These are phyloP conservation scores for Tragelaphus buxtoni DNA, from an alignment of 2,113 vertebrate species.

Conservation along the genomic window DNA sequence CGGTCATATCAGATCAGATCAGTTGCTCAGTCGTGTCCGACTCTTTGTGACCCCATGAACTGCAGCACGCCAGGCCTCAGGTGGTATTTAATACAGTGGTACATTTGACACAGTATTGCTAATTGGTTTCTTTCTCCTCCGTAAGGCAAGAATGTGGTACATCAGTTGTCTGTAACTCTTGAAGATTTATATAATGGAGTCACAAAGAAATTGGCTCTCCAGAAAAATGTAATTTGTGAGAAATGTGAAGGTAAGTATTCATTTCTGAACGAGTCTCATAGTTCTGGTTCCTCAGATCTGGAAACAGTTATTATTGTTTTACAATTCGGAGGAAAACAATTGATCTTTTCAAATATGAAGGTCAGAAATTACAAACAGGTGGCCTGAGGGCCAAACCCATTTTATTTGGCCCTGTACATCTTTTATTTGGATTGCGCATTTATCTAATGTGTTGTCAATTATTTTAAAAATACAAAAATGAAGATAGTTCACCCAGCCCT, in stretches of 20 bases:
- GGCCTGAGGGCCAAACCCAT: not conserved
- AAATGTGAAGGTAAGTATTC: slow-evolving; percentile 92
- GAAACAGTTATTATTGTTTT: not conserved
- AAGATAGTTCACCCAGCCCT: not conserved
- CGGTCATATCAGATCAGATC: not conserved
- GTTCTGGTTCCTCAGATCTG: not conserved
- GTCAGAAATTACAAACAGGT: not conserved
- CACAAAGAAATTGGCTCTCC: slow-evolving; percentile 94
- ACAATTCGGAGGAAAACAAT: not conserved
- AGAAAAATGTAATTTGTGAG: slow-evolving; percentile 96
- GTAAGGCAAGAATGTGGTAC: slow-evolving; percentile 95
- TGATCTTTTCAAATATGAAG: not conserved
- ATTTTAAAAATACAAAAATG: not conserved
- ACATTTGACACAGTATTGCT: not conserved
- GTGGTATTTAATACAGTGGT: not conserved
- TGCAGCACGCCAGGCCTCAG: no score
- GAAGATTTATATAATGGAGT: slow-evolving; percentile 94
- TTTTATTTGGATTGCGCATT: not conserved
- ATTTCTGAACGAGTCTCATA: not conserved
- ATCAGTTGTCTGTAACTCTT: slow-evolving; percentile 92
- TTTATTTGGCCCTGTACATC: not conserved
- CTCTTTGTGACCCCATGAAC: no score
- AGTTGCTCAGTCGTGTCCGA: no score
- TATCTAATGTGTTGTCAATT: not conserved
- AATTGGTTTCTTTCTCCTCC: not conserved